Conservation (phyloP, 1,140 invertebrate species). For the Halictus rubicundus region DNA sequence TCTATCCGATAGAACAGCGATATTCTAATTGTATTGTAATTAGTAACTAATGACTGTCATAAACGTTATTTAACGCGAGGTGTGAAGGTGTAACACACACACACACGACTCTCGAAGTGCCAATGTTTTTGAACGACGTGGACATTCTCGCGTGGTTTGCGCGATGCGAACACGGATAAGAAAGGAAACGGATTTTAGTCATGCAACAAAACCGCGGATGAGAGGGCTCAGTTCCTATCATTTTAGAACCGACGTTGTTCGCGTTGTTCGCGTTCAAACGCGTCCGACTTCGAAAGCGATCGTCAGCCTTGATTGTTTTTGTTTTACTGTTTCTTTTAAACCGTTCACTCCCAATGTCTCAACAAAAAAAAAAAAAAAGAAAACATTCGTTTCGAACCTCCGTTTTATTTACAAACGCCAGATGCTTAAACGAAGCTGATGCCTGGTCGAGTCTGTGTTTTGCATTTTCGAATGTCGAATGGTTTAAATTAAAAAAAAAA, state of each 20-base stretch:
- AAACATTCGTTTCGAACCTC: no score
- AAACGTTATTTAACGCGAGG: conserved; percentile 44
- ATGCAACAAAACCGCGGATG: conserved; percentile 45
- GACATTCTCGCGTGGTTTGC: conserved; percentile 44
- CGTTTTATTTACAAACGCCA: no score
- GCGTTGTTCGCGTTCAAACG: conserved; percentile 8
- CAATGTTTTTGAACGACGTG: conserved; percentile 66
- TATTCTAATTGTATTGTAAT: conserved; percentile 60
- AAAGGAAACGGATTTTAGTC: conserved; percentile 38
- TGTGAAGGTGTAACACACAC: conserved; percentile 39
- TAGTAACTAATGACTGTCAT: conserved; percentile 43
- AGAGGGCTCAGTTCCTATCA: conserved; percentile 65
- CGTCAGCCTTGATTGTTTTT: background rate
- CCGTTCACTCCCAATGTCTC: no score
- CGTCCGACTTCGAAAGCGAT: conserved; percentile 43
- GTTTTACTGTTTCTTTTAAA: no score
- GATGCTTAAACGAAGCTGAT: no score
- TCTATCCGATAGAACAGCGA: conserved; percentile 52
- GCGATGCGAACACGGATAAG: conserved; percentile 34
- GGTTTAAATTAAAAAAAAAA: background rate
- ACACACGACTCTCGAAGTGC: conserved; percentile 66
- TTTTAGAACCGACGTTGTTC: conserved; percentile 42
- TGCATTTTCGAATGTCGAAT: background rate
- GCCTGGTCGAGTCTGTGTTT: no score
- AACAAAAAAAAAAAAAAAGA: no score